A percentile compares a stretch with the other conserved stretches of the same genome.
phyloP scores from a whole-genome alignment of 2,797 vertebrate species.

The Chrysocyon brachyurus region DNA sequence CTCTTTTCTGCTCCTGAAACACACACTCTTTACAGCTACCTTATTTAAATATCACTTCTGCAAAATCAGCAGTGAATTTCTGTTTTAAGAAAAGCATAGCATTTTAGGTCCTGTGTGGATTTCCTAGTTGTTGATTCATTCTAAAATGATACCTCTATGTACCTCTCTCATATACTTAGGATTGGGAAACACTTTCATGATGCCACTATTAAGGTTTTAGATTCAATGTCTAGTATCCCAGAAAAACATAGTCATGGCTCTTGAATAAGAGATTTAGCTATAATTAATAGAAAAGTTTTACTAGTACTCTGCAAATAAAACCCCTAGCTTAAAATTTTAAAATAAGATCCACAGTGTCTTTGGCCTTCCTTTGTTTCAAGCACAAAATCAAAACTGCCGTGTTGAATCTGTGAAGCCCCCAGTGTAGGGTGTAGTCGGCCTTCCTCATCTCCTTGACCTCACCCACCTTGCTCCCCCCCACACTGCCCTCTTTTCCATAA shows the following conservation, averaged over 20 bases:
- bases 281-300: background rate
- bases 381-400: background rate
- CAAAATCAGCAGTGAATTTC: background rate
- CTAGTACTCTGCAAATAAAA: background rate
- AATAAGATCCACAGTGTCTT: background rate
- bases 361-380: background rate
- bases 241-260: background rate
- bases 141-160: background rate
- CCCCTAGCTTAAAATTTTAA: background rate
- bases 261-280: background rate
- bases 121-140: background rate
- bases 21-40: background rate
- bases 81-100: background rate
- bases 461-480: rapidly evolving
- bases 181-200: background rate
- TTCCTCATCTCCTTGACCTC: background rate
- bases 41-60: background rate
- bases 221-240: background rate
- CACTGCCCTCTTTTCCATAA: rapidly evolving
- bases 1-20: background rate
- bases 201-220: background rate
- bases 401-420: background rate
- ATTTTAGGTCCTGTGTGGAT: background rate
- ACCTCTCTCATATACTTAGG: background rate
- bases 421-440: no score